Evolutionary conservation across 2,797 vertebrate genomes (phyloP).

Genomic region (Typhlichthys subterraneus): DNA sequence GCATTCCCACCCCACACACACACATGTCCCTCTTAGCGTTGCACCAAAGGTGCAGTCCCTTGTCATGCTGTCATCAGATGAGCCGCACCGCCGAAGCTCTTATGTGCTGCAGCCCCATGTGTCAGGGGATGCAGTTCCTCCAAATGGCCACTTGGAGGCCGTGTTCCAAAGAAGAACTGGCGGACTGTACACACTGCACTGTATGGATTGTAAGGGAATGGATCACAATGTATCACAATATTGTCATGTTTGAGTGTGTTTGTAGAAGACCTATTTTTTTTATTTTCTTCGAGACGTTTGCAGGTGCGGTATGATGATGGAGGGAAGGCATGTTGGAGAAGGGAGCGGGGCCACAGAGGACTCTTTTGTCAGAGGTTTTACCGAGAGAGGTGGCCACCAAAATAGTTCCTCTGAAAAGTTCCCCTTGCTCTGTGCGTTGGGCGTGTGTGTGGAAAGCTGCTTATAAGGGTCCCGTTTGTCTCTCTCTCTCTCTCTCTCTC

Average conservation of each 20-base stretch:
- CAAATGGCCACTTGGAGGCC: too few relatives aligned
- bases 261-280: too few relatives aligned
- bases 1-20: neutral
- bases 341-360: slow-evolving; percentile 25
- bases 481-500: neutral
- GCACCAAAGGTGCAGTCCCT: slow-evolving; percentile 65
- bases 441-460: slow-evolving; percentile 42
- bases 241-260: too few relatives aligned
- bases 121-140: too few relatives aligned
- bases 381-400: slow-evolving; percentile 4
- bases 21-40: slow-evolving; percentile 38
- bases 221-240: neutral
- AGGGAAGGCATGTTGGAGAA: neutral
- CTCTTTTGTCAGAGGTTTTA: slow-evolving; percentile 25
- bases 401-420: slow-evolving; percentile 2
- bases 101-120: too few relatives aligned
- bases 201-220: neutral
- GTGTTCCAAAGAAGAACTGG: too few relatives aligned
- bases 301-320: neutral
- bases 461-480: slow-evolving; percentile 32
- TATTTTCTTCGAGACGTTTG: neutral
- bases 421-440: slow-evolving; percentile 9
- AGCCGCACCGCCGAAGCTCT: slow-evolving; percentile 36
- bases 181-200: too few relatives aligned
- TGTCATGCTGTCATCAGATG: slow-evolving; percentile 50